These are phyloP conservation scores for Dicycla oo DNA, from an alignment of 2,888 invertebrate genomes.

Conservation along the genomic window DNA sequence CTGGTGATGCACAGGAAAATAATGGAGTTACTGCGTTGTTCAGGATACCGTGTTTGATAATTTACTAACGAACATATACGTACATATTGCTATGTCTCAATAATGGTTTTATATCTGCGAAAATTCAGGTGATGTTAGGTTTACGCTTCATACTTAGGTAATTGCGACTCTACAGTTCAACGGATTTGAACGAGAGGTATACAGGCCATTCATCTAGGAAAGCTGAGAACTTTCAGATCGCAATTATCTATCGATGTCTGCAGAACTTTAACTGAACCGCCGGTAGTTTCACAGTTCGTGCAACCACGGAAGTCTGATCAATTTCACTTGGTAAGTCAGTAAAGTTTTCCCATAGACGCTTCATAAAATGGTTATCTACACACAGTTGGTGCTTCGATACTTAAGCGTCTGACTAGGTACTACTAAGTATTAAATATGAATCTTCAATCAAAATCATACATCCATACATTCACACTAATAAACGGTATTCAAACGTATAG, in stretches of 20 bases:
- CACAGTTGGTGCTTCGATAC: not conserved
- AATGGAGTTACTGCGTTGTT: slow-evolving; percentile 59
- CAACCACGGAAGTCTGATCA: too few relatives aligned
- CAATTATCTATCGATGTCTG: slow-evolving; percentile 19
- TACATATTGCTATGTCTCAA: not conserved
- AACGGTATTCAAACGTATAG: slow-evolving; percentile 43
- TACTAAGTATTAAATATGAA: not conserved
- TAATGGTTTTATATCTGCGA: not conserved
- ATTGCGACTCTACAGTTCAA: slow-evolving; percentile 4
- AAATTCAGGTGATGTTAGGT: not conserved
- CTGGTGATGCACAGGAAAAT: slow-evolving; percentile 58
- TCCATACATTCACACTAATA: slow-evolving; percentile 29
- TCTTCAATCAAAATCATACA: slow-evolving; percentile 5
- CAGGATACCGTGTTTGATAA: slow-evolving; percentile 48
- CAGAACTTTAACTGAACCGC: not conserved
- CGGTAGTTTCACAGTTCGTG: slow-evolving; percentile 1
- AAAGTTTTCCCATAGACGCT: not conserved
- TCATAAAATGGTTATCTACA: not conserved
- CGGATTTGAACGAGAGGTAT: not conserved
- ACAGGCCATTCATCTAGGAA: not conserved
- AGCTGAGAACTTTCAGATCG: slow-evolving; percentile 4
- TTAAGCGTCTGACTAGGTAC: not conserved
- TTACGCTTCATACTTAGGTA: not conserved
- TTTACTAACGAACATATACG: slow-evolving; percentile 47
- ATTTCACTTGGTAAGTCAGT: not conserved